These are phyloP conservation scores for Rhabdomys dilectus DNA, from an alignment of 2,113 vertebrate genomes.

Conservation along the genomic window DNA sequence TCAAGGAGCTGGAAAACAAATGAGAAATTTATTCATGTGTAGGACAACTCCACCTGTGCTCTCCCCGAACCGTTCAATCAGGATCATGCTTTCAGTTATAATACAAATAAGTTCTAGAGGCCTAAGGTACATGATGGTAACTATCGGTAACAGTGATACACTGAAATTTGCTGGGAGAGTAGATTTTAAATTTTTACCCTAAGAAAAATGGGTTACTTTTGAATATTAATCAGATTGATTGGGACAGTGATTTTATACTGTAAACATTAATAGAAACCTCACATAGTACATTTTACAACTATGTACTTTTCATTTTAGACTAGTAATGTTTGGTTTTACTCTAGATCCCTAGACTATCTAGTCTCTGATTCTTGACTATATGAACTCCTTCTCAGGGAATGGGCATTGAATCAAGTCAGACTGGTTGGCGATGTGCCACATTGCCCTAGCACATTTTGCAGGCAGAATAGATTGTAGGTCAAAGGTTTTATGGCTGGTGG, in stretches of 20 bases:
- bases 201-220: background rate
- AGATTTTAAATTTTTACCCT: background rate
- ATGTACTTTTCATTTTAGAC: background rate
- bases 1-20: slow-evolving; percentile 82
- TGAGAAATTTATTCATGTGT: slow-evolving; percentile 55
- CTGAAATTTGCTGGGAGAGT: background rate
- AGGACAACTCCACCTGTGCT: slow-evolving; percentile 75
- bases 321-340: background rate
- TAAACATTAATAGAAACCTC: background rate
- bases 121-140: background rate
- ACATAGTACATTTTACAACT: background rate
- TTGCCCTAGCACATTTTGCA: background rate
- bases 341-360: background rate
- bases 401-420: background rate
- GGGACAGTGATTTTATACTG: background rate
- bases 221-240: background rate
- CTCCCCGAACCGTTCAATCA: slow-evolving; percentile 65
- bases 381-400: background rate
- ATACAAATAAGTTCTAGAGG: background rate
- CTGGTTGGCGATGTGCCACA: background rate
- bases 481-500: background rate
- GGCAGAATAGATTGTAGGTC: background rate
- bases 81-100: slow-evolving; percentile 22
- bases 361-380: background rate
- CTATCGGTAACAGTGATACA: background rate